Conservation (phyloP, 2,113 vertebrate genomes). For the Acinonyx jubatus region DNA sequence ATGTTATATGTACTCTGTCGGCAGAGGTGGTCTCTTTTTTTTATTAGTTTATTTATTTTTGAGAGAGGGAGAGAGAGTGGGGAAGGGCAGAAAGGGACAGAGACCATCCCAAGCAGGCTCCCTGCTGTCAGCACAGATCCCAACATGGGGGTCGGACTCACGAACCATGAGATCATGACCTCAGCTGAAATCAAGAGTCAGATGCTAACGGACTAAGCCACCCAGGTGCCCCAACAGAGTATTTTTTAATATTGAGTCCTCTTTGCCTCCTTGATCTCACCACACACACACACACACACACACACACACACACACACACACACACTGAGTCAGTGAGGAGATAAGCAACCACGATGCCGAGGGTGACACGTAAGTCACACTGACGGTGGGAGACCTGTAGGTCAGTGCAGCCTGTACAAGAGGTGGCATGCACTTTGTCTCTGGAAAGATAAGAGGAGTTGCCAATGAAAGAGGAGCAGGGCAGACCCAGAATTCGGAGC, state of each 20-base stretch:
- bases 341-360: neutral
- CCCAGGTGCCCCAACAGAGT: neutral
- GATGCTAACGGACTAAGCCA: neutral
- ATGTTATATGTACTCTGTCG: neutral
- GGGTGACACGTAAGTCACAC: neutral
- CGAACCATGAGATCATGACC: neutral
- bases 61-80: neutral
- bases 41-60: neutral
- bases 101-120: neutral
- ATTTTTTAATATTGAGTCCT: neutral
- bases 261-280: neutral
- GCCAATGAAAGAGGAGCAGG: fast-evolving
- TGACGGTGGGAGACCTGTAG: neutral
- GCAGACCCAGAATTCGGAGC: neutral
- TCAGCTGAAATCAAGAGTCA: neutral
- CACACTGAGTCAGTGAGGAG: neutral
- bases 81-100: neutral
- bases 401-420: neutral
- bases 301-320: neutral
- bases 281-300: neutral
- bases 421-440: neutral
- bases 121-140: neutral
- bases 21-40: neutral
- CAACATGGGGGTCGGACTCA: neutral
- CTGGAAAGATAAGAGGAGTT: neutral